A percentile compares a stretch with the other conserved stretches of the same genome.
These are phyloP conservation scores for Ephydatia muelleri DNA, from an alignment of 37 sponge, comb jelly and placozoan species.

Conservation along the genomic window DNA sequence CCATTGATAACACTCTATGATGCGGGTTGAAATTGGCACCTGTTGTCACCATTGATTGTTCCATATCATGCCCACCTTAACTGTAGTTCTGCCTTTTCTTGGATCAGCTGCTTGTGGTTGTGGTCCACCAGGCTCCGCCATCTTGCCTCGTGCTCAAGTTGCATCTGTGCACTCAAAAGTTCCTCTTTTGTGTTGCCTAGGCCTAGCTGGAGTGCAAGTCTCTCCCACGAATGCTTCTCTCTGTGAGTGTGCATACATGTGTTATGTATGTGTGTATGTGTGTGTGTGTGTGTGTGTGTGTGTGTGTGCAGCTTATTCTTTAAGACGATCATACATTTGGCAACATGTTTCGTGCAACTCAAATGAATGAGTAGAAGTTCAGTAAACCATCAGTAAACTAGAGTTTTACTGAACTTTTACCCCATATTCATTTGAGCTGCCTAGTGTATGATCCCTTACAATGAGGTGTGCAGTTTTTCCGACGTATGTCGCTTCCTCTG, in stretches of 20 bases:
- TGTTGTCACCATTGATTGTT: not conserved
- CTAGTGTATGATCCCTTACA: slow-evolving; percentile 25
- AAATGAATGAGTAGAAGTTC: too few species aligned
- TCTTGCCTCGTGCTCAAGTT: slow-evolving; percentile 33
- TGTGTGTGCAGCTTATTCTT: not conserved
- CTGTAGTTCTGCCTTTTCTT: slow-evolving; percentile 42
- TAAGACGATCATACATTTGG: not conserved
- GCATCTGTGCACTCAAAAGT: slow-evolving; percentile 21
- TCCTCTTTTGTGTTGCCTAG: slow-evolving; percentile 9
- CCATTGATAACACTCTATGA: slow-evolving; percentile 18
- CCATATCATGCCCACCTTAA: slow-evolving; percentile 26
- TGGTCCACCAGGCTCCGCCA: slow-evolving; percentile 35
- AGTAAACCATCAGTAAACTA: too few species aligned
- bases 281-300: too few species aligned
- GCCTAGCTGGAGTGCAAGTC: slow-evolving; percentile 29
- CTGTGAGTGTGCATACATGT: not conserved
- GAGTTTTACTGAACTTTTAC: too few species aligned
- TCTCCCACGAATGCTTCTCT: slow-evolving; percentile 23
- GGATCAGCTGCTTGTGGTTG: slow-evolving; percentile 33
- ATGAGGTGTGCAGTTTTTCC: slow-evolving; percentile 21
- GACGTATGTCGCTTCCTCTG: slow-evolving; percentile 15
- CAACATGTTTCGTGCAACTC: too few species aligned
- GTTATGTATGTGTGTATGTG: not conserved
- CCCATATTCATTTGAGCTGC: too few species aligned
- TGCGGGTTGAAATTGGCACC: not conserved